Evolutionary conservation across 2,797 vertebrate species (phyloP), one percentile per base, ranked within the genome.

Genomic region (Neoniphon sammara): DNA sequence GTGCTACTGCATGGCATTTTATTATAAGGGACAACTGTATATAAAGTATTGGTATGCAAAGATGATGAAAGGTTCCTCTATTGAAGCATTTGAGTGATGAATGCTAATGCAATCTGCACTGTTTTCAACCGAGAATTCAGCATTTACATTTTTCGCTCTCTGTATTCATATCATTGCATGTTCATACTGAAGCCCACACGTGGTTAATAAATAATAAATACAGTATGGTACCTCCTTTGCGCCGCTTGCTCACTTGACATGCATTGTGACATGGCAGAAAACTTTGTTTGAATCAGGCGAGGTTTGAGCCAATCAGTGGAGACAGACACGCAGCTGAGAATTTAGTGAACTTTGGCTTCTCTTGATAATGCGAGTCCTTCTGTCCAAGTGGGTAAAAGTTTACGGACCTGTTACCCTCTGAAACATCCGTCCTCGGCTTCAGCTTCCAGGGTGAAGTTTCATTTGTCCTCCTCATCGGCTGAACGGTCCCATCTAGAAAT

Each of bases 231-330:
- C 61, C 65, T 74, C 66, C 56, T 61, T 2, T 47, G 52, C 47
- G 44, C 56, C 5, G 18, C 36, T 36, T 27, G 27, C 36, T 27
- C 44, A 18, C 47, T 81, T 62, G 14, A 21, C 62, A 6, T 58
- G 36, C 75, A 70, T 79, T 64, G 68, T 91, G 88, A 93, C 89
- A 85, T 87, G 92, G 78, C 76, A 84, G 75, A 31, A 91, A 90
- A 87, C 93, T 91, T 92, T 91, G 91, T 44, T 85, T 85, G 57
- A 71, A 89, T 94, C 92, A 91, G 89, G 90, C 14, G 92, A 94
- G 84, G 67, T 70, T 59, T 87, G 60, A 60, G 53, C 87, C 90
- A 88, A 89, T 90, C 88, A 78, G 77, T 52, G 42, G 23, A 14
- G 44, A 17, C 46, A 23, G 85, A 93, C 92, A 93, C 90, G 90